Percentiles rank a stretch among this genome's conserved stretches.
Evolutionary conservation across 2,797 vertebrate species (phyloP).

Genomic region (Lagorchestes hirsutus): DNA sequence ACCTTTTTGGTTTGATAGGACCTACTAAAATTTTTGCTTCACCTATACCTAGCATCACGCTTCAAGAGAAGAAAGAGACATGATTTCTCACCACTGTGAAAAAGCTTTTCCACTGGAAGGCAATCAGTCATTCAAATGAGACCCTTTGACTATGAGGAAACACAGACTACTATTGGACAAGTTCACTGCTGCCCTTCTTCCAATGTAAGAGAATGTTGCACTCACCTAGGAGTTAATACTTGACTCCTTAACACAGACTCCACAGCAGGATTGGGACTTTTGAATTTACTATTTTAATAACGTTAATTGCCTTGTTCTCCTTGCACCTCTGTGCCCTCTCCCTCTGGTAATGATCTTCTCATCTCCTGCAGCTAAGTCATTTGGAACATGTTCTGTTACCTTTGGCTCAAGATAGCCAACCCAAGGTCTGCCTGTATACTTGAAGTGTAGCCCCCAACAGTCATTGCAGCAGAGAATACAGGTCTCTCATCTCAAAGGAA

Average conservation of each 20-base stretch:
- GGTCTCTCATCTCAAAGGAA: neutral
- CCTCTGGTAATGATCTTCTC: constrained; percentile 1
- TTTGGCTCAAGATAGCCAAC: constrained; percentile 7
- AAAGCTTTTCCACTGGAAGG: neutral
- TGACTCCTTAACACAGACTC: neutral
- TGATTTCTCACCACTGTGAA: neutral
- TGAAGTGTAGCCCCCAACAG: neutral
- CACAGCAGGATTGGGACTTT: neutral
- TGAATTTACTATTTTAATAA: constrained; percentile 16
- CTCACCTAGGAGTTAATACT: constrained; percentile 1
- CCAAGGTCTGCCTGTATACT: neutral
- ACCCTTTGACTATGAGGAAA: neutral
- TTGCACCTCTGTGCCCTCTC: constrained; percentile 1
- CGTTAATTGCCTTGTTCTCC: constrained; percentile 11
- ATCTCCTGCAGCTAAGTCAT: constrained; percentile 4
- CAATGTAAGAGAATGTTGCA: neutral
- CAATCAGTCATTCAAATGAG: neutral
- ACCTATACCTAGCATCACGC: neutral
- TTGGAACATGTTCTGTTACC: neutral
- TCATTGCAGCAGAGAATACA: neutral
- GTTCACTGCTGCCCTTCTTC: neutral
- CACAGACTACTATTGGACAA: neutral
- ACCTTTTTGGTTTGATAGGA: neutral
- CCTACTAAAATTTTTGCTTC: neutral
- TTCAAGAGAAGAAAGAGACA: neutral